Evolutionary conservation across 2,797 vertebrate genomes (phyloP), one percentile per base, ranked within the genome.

Genomic region (Pteronotus mesoamericanus): DNA sequence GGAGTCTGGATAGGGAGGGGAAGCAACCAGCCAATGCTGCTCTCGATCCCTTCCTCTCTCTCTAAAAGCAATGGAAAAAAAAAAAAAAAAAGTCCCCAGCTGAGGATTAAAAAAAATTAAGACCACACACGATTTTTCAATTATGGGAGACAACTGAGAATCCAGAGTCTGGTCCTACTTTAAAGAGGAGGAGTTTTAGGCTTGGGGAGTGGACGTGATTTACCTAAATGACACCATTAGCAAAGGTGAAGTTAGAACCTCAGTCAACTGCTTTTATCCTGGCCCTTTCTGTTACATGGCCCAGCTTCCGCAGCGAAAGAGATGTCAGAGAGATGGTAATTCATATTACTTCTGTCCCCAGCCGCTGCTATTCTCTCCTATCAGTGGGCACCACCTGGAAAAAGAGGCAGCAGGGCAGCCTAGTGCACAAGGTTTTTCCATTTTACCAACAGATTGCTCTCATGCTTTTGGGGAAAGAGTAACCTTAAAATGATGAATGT

Each of bases 401-500:
- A 71, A 46, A 93, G 69, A 88, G 71, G 19, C 37, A 90, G 29
- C 21, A n/a, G 82, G 75, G 42, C 68, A 74, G 51, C n/a, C 93
- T 64, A 9, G 1, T 75, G 75, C 21, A 24, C 86, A 93, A 91
- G 83, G 84, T 39, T 95, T 97, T 96, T 91, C 87, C 83, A 80
- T 95, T 97, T 96, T 96, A 86, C 95, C 72, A 89, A 83, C 51
- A 97, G 90, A 94, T 94, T 91, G 42, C 42, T 92, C 88, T 94
- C 95, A 8, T 42, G 90, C 88, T 97, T 97, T 95, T 21, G 85
- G 94, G 78, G 85, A 96, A 96, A 94, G 59, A 95, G 92, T 94
- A 97, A 95, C 92, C 92, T 97, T 97, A 94, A 97, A 77, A 96
- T 97, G 95, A 98, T 98, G 92, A 96, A 97, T 97, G 92, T 90